phyloP scores from a whole-genome alignment of 2,797 vertebrate genomes.

The Varecia variegata region DNA sequence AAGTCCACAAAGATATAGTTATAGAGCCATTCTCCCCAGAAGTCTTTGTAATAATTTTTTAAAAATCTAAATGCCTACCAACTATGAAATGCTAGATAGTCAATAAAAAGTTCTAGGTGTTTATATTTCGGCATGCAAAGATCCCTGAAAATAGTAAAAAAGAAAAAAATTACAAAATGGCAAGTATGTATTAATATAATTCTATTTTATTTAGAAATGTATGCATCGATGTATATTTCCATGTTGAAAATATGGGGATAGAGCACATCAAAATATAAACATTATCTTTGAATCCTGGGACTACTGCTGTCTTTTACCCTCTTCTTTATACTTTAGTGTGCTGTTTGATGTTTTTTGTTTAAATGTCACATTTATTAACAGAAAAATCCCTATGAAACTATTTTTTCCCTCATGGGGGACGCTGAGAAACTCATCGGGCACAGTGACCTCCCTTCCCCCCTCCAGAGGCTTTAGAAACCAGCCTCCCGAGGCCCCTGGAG shows the following conservation, averaged over 20 bases:
- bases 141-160: background rate
- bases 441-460: background rate
- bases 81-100: background rate
- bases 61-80: background rate
- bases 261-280: background rate
- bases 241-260: background rate
- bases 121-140: background rate
- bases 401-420: background rate
- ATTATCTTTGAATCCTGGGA: background rate
- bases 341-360: background rate
- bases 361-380: constrained; percentile 19
- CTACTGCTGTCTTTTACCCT: background rate
- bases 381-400: background rate
- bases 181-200: background rate
- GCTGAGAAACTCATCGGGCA: background rate
- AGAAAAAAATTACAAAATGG: background rate
- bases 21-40: background rate
- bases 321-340: background rate
- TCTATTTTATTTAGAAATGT: constrained; percentile 2
- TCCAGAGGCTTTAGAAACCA: background rate
- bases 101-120: background rate
- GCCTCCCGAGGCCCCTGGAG: background rate
- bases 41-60: background rate
- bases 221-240: background rate
- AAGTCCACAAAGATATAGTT: background rate